Evolutionary conservation across 2,888 invertebrate species (phyloP).

Genomic region (Orchesellides sinensis): DNA sequence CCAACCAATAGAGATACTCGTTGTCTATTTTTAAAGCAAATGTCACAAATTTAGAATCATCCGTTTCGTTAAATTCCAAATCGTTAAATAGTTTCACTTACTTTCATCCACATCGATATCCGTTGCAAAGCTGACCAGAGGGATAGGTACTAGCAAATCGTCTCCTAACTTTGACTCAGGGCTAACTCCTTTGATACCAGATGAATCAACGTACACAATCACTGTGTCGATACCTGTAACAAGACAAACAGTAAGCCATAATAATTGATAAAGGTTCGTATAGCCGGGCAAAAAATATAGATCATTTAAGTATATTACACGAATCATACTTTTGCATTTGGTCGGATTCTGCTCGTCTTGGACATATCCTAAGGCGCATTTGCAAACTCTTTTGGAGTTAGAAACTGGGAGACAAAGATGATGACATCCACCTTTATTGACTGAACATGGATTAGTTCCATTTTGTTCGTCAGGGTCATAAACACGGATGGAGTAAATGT

Average conservation of each 20-base stretch:
- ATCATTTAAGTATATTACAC: neutral
- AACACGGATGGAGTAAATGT: slow-evolving; percentile 77
- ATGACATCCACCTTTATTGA: slow-evolving; percentile 81
- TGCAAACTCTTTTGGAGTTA: slow-evolving; percentile 81
- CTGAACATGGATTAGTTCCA: slow-evolving; percentile 81
- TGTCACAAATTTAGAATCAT: slow-evolving; percentile 7
- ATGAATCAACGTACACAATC: slow-evolving; percentile 74
- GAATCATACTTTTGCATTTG: slow-evolving; percentile 80
- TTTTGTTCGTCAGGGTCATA: slow-evolving; percentile 84
- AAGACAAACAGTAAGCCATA: too few species aligned
- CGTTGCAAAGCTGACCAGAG: slow-evolving; percentile 86
- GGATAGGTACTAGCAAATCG: slow-evolving; percentile 83
- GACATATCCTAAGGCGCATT: slow-evolving; percentile 86
- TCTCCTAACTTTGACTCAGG: slow-evolving; percentile 74
- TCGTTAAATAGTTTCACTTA: too few species aligned
- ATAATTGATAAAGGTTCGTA: neutral
- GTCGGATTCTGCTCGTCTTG: slow-evolving; percentile 79
- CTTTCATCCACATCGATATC: slow-evolving; percentile 85
- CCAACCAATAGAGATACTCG: slow-evolving; percentile 88
- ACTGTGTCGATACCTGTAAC: slow-evolving; percentile 83
- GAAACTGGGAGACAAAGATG: slow-evolving; percentile 86
- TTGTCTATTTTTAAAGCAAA: slow-evolving; percentile 76
- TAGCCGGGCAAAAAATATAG: neutral
- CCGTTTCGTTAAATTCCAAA: neutral
- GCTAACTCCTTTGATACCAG: slow-evolving; percentile 73